phyloP scores from a whole-genome alignment of 2,888 invertebrate species.

The Drosophila prolongata region DNA sequence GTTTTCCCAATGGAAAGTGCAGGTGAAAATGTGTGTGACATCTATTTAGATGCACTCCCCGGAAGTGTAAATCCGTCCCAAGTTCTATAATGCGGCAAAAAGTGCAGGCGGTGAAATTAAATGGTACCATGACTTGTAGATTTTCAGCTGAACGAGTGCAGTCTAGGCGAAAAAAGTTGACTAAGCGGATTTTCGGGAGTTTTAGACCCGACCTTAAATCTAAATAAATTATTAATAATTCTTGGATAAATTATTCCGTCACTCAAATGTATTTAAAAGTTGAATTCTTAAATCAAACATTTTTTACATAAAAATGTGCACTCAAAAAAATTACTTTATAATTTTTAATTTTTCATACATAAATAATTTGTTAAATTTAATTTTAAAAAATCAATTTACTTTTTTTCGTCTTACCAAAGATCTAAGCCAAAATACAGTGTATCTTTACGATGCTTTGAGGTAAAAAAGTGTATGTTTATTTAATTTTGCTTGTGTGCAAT shows the following conservation, averaged over 20 bases:
- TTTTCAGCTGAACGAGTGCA: conserved; percentile 48
- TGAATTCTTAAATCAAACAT: not conserved
- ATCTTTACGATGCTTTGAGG: too few species aligned
- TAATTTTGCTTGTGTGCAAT: not conserved
- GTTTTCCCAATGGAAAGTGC: not conserved
- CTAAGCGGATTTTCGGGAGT: not conserved
- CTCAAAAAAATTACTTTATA: not conserved
- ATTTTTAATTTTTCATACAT: too few species aligned
- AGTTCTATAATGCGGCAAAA: not conserved
- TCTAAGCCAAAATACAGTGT: too few species aligned
- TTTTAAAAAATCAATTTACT: too few species aligned
- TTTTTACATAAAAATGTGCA: not conserved
- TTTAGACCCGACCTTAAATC: not conserved
- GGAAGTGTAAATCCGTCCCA: not conserved
- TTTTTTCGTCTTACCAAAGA: too few species aligned
- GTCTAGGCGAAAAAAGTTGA: conserved; percentile 11
- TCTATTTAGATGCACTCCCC: not conserved
- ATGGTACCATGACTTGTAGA: conserved; percentile 74
- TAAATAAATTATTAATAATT: conserved; percentile 13
- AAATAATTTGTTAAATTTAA: not conserved
- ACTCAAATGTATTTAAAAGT: too few species aligned
- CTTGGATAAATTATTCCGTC: not conserved
- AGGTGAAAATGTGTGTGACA: not conserved
- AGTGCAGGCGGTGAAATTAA: conserved; percentile 48
- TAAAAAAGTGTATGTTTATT: too few species aligned